Evolutionary conservation across 2,113 vertebrate genomes (phyloP).

Genomic region (Sula dactylatra): DNA sequence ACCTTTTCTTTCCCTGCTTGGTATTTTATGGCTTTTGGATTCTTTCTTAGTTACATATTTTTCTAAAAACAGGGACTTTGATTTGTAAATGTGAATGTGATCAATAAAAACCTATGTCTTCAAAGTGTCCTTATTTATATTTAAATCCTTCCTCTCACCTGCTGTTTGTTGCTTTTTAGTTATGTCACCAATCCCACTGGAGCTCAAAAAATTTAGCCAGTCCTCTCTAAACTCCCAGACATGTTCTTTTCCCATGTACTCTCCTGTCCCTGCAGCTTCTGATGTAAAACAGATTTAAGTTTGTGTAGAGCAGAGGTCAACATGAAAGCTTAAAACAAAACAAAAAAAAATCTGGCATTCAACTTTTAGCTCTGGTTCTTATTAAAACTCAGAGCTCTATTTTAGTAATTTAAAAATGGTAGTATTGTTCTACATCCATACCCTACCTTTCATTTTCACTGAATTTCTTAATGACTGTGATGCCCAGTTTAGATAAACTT

Average conservation of each 20-base stretch:
- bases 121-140: slow-evolving; percentile 78
- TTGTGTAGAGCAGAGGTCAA: slow-evolving; percentile 79
- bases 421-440: slow-evolving; percentile 26
- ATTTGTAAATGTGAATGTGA: slow-evolving; percentile 82
- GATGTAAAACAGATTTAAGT: slow-evolving; percentile 82
- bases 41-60: slow-evolving; percentile 36
- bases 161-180: slow-evolving; percentile 85
- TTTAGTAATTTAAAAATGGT: slow-evolving; percentile 42
- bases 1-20: background rate
- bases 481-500: background rate
- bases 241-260: slow-evolving; percentile 71
- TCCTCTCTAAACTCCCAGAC: slow-evolving; percentile 31
- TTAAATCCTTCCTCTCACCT: slow-evolving; percentile 75
- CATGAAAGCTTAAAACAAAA: slow-evolving; percentile 77
- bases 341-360: slow-evolving; percentile 54
- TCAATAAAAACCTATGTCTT: slow-evolving; percentile 79
- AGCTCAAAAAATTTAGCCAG: slow-evolving; percentile 59
- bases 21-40: background rate
- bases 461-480: background rate
- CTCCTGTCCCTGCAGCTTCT: slow-evolving; percentile 68
- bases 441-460: background rate
- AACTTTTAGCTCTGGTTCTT: slow-evolving; percentile 73
- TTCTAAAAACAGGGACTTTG: slow-evolving; percentile 69
- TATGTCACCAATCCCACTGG: slow-evolving; percentile 78
- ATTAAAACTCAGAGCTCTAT: slow-evolving; percentile 64